Percentiles rank a stretch among this genome's conserved stretches.
These are phyloP conservation scores for Onychomys torridus DNA, from an alignment of 2,797 vertebrate species.

Conservation along the genomic window DNA sequence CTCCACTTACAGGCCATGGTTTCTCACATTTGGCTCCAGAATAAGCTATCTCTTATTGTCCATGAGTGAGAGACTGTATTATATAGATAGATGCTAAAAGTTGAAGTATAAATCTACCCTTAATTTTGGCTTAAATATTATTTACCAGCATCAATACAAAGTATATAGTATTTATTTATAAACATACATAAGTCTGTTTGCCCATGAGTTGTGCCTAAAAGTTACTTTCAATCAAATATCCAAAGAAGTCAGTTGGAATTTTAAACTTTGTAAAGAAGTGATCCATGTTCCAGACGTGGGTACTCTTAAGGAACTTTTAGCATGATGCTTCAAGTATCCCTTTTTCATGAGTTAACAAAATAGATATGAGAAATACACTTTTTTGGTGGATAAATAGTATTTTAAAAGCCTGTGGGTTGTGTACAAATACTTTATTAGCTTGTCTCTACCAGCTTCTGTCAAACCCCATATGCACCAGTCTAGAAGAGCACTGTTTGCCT, in stretches of 20 bases:
- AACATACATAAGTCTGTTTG: not conserved
- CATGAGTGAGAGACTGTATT: not conserved
- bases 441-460: not conserved
- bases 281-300: not conserved
- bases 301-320: not conserved
- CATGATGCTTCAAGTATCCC: not conserved
- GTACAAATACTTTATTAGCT: not conserved
- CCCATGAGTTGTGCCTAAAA: not conserved
- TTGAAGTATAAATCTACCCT: not conserved
- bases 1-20: not conserved
- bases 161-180: not conserved
- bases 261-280: not conserved
- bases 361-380: not conserved
- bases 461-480: not conserved
- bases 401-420: not conserved
- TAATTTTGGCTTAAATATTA: constrained; percentile 5
- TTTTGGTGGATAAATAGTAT: not conserved
- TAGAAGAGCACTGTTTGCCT: not conserved
- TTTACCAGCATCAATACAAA: not conserved
- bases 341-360: not conserved
- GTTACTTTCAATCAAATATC: not conserved
- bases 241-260: not conserved
- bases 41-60: not conserved
- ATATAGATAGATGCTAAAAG: not conserved
- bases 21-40: not conserved